These are phyloP conservation scores for Pseudorhombus dupliciocellatus DNA, from an alignment of 2,113 vertebrate genomes.

Conservation along the genomic window DNA sequence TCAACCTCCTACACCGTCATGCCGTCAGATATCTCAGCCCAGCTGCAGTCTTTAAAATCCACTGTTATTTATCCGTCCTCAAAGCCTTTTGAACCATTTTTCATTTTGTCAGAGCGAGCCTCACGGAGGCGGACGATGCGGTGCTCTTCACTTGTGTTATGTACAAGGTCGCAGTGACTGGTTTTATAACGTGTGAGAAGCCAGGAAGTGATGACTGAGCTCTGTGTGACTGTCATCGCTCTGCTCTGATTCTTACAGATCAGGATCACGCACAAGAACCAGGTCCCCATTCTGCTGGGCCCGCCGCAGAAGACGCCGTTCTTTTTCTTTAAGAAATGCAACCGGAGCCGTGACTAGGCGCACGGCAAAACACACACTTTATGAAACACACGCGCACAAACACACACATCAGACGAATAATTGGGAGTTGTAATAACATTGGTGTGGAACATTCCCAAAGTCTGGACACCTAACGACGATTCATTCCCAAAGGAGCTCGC, in stretches of 20 bases:
- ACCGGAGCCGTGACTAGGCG: constrained; percentile 84
- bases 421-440: background rate
- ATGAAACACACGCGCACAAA: constrained; percentile 37
- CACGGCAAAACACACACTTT: constrained; percentile 2
- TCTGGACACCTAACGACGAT: constrained; percentile 12
- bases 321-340: constrained; percentile 90
- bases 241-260: constrained; percentile 79
- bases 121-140: background rate
- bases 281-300: constrained; percentile 93
- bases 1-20: constrained; percentile 54
- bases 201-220: constrained; percentile 13
- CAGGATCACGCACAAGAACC: constrained; percentile 94
- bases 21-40: constrained; percentile 43
- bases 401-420: constrained; percentile 25
- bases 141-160: constrained; percentile 2
- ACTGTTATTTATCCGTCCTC: constrained; percentile 18
- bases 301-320: constrained; percentile 93
- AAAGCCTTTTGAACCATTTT: constrained; percentile 3
- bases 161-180: constrained; percentile 28
- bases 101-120: background rate
- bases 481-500: constrained; percentile 26
- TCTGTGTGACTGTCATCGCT: background rate
- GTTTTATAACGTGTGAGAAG: constrained; percentile 17
- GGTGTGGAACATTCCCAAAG: constrained; percentile 11
- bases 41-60: constrained; percentile 37